Evolutionary conservation across 2,888 invertebrate genomes (phyloP).

Genomic region (Catocala fraxini): DNA sequence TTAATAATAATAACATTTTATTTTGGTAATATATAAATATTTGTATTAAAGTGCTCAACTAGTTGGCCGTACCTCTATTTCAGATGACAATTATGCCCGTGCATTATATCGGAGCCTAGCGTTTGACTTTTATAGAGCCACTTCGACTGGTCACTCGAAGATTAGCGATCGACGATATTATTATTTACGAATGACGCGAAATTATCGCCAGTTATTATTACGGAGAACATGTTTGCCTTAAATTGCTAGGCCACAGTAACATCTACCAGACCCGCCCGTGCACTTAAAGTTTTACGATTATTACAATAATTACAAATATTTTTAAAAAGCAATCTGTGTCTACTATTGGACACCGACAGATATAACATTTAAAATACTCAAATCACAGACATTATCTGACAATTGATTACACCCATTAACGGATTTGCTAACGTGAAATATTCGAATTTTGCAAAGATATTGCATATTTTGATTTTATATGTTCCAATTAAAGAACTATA

Average conservation of each 20-base stretch:
- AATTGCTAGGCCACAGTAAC: conserved; percentile 48
- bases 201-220: conserved; percentile 32
- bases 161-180: conserved; percentile 26
- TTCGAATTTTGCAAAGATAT: background rate
- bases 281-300: conserved; percentile 57
- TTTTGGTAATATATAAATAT: too few species aligned
- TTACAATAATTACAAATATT: conserved; percentile 51
- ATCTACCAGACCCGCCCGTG: conserved; percentile 34
- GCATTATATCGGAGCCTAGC: conserved; percentile 19
- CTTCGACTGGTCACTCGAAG: conserved; percentile 7
- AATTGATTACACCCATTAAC: background rate
- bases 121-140: conserved; percentile 34
- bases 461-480: background rate
- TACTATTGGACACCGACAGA: conserved; percentile 22
- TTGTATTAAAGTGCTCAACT: conserved; percentile 23
- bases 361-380: conserved; percentile 14
- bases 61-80: conserved; percentile 20
- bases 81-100: conserved; percentile 36
- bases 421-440: background rate
- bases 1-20: too few species aligned
- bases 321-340: background rate
- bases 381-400: background rate
- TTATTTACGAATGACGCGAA: conserved; percentile 27
- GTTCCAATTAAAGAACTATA: conserved; percentile 6
- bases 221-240: conserved; percentile 28